These are phyloP conservation scores for Diadegma fenestrale DNA, from an alignment of 2,888 invertebrate genomes.

Conservation along the genomic window DNA sequence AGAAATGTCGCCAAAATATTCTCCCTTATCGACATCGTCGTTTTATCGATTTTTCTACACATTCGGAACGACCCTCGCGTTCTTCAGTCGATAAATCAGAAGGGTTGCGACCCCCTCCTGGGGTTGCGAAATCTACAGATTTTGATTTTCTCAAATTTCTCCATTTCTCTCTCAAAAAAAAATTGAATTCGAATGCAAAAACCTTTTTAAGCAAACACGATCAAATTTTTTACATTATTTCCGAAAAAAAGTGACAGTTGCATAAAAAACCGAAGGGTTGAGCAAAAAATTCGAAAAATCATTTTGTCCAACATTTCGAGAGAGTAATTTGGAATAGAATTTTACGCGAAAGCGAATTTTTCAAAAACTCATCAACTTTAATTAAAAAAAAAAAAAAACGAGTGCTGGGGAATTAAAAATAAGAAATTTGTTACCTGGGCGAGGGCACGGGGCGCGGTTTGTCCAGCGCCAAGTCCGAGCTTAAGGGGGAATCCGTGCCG, in stretches of 20 bases:
- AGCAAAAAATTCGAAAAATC: not conserved
- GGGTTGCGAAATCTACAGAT: not conserved
- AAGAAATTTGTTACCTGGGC: conserved; percentile 78
- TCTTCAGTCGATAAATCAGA: conserved; percentile 33
- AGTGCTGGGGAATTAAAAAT: not conserved
- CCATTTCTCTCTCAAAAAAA: not conserved
- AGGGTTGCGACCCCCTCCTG: not conserved
- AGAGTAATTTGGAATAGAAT: not conserved
- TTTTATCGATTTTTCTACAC: not conserved
- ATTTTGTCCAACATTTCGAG: not conserved
- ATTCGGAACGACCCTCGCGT: not conserved
- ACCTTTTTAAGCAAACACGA: not conserved
- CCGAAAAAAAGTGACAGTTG: not conserved
- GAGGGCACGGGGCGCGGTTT: conserved; percentile 82
- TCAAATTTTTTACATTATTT: not conserved
- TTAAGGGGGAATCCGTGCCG: conserved; percentile 80
- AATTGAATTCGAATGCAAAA: not conserved
- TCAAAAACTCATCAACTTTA: not conserved
- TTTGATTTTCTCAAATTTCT: not conserved
- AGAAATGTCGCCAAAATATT: not conserved
- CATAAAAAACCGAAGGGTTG: not conserved
- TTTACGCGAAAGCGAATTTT: not conserved
- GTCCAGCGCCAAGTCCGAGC: conserved; percentile 81
- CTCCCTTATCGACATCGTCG: not conserved
- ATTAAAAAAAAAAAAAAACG: not conserved